Percentiles rank a stretch among this genome's conserved stretches.
These are phyloP conservation scores for Seriola quinqueradiata DNA, from an alignment of 2,113 vertebrate species.

Conservation along the genomic window DNA sequence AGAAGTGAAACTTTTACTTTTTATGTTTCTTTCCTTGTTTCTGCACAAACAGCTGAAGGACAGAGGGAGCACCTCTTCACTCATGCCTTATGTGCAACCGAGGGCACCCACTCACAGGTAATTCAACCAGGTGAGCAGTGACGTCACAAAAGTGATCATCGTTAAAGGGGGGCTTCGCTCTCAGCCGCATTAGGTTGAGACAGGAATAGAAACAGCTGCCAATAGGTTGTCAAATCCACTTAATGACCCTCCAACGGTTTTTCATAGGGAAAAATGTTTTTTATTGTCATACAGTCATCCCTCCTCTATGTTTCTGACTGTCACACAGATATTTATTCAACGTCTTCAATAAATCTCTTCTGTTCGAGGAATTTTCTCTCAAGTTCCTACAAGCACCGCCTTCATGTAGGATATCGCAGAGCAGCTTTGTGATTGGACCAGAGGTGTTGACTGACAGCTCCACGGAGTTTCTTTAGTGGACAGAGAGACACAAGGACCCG, in stretches of 20 bases:
- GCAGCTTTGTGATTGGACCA: conserved; percentile 34
- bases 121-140: neutral
- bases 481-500: neutral
- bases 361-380: neutral
- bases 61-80: neutral
- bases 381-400: conserved; percentile 15
- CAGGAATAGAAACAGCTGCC: conserved; percentile 20
- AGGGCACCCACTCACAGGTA: no score
- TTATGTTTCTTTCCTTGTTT: neutral
- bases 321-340: no score
- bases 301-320: no score
- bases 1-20: neutral
- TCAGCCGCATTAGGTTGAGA: conserved; percentile 9
- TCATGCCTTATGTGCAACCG: no score
- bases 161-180: neutral
- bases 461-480: neutral
- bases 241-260: conserved; percentile 5
- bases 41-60: neutral
- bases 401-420: neutral
- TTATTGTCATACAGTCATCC: neutral
- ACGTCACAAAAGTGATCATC: neutral
- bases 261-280: neutral
- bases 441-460: conserved; percentile 19
- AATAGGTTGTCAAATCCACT: conserved; percentile 20
- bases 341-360: neutral